Conservation (phyloP, 1,140 invertebrate genomes). For the Vanessa tameamea region DNA sequence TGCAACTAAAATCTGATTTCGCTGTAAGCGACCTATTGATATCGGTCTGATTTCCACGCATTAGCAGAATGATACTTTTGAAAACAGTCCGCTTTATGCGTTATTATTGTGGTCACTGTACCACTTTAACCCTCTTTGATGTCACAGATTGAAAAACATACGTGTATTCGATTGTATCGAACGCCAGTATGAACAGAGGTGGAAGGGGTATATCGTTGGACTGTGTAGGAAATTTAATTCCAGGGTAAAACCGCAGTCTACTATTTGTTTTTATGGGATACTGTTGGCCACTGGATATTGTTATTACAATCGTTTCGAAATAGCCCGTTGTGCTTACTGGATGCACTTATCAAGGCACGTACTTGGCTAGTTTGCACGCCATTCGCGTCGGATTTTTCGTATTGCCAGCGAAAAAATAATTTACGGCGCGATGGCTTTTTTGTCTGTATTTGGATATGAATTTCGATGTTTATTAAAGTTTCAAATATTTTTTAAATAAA, state of each 20-base stretch:
- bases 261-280: constrained; percentile 61
- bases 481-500: too few species aligned
- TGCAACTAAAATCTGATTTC: constrained; percentile 14
- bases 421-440: neutral
- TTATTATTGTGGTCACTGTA: constrained; percentile 62
- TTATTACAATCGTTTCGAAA: constrained; percentile 57
- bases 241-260: constrained; percentile 49
- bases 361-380: constrained; percentile 45
- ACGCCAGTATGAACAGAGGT: constrained; percentile 24
- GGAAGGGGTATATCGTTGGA: constrained; percentile 6
- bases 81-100: constrained; percentile 59
- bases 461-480: neutral
- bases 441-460: neutral
- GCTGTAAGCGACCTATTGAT: constrained; percentile 20
- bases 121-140: constrained; percentile 38
- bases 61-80: constrained; percentile 60
- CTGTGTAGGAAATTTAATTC: constrained; percentile 51
- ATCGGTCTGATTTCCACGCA: constrained; percentile 42
- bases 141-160: constrained; percentile 43
- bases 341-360: constrained; percentile 50
- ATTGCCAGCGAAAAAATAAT: constrained; percentile 15
- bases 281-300: constrained; percentile 53
- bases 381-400: constrained; percentile 30
- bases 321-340: constrained; percentile 46
- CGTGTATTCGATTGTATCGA: neutral